These are phyloP conservation scores for Haplochromis vanheusdeni DNA, from an alignment of 2,113 vertebrate species.

Conservation along the genomic window DNA sequence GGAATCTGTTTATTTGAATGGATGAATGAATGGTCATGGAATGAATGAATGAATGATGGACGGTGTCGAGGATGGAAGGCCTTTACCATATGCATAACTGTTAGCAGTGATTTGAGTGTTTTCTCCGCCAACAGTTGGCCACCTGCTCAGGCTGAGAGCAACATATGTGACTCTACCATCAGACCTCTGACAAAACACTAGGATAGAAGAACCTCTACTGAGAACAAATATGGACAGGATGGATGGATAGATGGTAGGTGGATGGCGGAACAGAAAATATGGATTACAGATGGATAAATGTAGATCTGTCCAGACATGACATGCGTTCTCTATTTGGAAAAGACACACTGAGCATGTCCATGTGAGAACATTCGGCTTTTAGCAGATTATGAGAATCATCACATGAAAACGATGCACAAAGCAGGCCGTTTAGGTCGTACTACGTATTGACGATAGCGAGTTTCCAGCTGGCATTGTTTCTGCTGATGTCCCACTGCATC, in stretches of 20 bases:
- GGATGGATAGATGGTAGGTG: not conserved
- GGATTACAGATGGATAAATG: slow-evolving; percentile 29
- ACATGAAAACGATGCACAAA: slow-evolving; percentile 22
- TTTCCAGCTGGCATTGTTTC: slow-evolving; percentile 28
- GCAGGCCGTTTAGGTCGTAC: slow-evolving; percentile 5
- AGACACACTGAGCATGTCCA: not conserved
- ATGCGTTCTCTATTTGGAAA: slow-evolving; percentile 18
- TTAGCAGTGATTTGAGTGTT: slow-evolving; percentile 12
- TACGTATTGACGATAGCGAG: not conserved
- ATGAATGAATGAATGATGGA: not conserved
- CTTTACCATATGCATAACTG: slow-evolving; percentile 5
- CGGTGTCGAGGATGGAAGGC: not conserved
- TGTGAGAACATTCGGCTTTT: slow-evolving; percentile 23
- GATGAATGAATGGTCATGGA: not conserved
- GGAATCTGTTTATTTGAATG: not conserved
- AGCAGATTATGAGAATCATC: slow-evolving; percentile 31
- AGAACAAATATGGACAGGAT: slow-evolving; percentile 50
- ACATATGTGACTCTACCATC: slow-evolving; percentile 53
- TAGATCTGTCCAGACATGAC: slow-evolving; percentile 27
- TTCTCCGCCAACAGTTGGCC: slow-evolving; percentile 43
- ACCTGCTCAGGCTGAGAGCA: slow-evolving; percentile 59
- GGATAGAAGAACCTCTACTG: slow-evolving; percentile 45
- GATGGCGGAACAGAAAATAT: not conserved
- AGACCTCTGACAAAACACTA: slow-evolving; percentile 34
- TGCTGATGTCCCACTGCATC: not conserved